Base-by-base conservation (phyloP, 2,888 invertebrate species). In the Cyclophora albipunctata region DNA sequence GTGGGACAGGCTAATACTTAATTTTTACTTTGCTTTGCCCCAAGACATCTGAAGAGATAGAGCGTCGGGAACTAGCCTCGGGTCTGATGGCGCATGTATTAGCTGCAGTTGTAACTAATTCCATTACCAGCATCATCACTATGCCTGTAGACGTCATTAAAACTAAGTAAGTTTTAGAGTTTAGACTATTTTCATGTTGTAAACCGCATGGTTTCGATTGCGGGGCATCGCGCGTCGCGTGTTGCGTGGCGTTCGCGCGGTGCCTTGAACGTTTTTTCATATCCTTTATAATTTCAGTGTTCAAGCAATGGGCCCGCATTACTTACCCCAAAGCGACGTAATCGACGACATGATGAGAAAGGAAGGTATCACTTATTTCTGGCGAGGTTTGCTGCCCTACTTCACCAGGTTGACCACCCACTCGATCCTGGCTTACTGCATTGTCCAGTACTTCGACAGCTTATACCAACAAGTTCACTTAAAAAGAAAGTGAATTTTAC, bases 131-230 rank as follows among this genome's bases (percentile, higher is more conserved):
- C 0, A 90, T 93, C 34, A 94, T 96, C 3, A 97, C 98, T 0
- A 95, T 98, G 94, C 99, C 98, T 0, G 94, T 98, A 20, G 98
- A 99, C 82, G 97, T 98, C 69, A 96, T 97, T 7, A 99, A 99
- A 87, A 98, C 98, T 4, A 94, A 95, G 95, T 95, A 77, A 74
- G 67, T 3, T 6, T 45, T 37, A 37, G 37, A 37, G 37, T 4
- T 37, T 37, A 5, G 5, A 37, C 4, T 5, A 5, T 1, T 37
- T 37, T 5, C 37, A 37, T 5, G 37, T 37, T 5, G 5, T 37
- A 37, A 37, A 37, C 20, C 20, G 2, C 2, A 2, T 2, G 5
- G 4, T 37, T 5, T 5, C 4, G 37, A 5, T 37, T 37, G 37
- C 4, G 4, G 4, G 37, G 4, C 37, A 37, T 37, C 37, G 37